A percentile compares a stretch with the other conserved stretches of the same genome.
Conservation (phyloP, 2,113 vertebrate species). For the Antigone vipio region DNA sequence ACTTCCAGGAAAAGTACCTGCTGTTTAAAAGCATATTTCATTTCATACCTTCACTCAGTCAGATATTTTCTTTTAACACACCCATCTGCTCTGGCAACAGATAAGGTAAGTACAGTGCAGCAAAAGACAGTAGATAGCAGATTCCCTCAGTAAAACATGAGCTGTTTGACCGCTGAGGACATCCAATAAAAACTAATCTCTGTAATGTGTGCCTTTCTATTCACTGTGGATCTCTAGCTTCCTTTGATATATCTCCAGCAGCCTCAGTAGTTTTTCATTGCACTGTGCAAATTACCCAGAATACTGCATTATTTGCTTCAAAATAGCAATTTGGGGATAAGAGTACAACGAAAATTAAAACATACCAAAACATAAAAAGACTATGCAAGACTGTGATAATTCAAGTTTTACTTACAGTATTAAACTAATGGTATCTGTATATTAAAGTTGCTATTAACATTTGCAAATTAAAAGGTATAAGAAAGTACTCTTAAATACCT, state of each 20-base stretch:
- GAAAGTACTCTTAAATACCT: neutral
- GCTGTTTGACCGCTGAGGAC: neutral
- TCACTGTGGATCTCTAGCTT: neutral
- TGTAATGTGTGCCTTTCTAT: neutral
- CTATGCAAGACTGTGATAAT: neutral
- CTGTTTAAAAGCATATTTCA: neutral
- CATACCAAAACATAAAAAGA: neutral
- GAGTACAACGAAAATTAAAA: neutral
- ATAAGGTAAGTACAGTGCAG: neutral
- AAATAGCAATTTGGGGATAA: neutral
- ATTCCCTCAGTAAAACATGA: neutral
- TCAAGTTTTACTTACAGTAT: neutral
- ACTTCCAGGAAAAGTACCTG: neutral
- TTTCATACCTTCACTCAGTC: neutral
- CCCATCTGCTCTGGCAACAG: neutral
- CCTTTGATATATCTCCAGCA: neutral
- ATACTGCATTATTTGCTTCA: neutral
- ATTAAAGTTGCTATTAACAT: neutral
- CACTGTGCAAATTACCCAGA: neutral
- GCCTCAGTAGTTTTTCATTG: neutral
- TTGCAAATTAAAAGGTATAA: neutral
- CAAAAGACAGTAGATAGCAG: neutral
- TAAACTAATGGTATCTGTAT: neutral
- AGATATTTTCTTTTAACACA: neutral
- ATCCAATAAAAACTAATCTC: neutral